These are phyloP conservation scores for Musca domestica DNA, from an alignment of 1,140 invertebrate species.

Conservation along the genomic window DNA sequence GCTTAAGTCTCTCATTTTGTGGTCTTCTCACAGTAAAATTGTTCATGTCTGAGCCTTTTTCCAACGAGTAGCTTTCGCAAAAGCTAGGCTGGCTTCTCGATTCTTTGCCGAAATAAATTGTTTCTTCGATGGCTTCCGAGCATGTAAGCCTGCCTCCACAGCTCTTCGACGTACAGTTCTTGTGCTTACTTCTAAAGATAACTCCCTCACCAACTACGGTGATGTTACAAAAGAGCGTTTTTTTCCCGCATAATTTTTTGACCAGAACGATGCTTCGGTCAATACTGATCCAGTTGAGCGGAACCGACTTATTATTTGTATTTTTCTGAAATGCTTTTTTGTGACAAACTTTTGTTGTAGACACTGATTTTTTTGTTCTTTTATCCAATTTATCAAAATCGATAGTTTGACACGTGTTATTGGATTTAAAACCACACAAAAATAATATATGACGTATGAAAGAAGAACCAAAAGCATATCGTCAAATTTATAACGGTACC, in stretches of 20 bases:
- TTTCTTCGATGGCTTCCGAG: not conserved
- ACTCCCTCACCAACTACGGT: not conserved
- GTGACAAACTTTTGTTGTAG: no score
- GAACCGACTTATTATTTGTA: no score
- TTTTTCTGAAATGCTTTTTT: not conserved
- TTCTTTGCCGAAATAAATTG: not conserved
- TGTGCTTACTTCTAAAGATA: not conserved
- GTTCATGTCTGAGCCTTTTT: not conserved
- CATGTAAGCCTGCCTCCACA: not conserved
- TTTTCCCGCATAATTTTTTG: not conserved
- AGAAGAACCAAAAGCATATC: no score
- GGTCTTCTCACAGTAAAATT: not conserved
- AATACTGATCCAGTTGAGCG: no score
- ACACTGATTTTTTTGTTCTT: no score
- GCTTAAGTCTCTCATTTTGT: no score
- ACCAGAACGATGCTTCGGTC: no score
- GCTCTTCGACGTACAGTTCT: not conserved
- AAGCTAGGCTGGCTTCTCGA: not conserved
- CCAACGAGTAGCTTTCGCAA: not conserved
- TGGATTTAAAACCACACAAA: no score
- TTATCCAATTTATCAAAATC: no score
- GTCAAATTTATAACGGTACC: no score
- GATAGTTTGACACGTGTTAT: no score
- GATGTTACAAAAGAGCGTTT: not conserved
- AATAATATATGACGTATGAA: no score